Conservation (phyloP, 2,888 invertebrate genomes). For the Temnothorax rugatulus region DNA sequence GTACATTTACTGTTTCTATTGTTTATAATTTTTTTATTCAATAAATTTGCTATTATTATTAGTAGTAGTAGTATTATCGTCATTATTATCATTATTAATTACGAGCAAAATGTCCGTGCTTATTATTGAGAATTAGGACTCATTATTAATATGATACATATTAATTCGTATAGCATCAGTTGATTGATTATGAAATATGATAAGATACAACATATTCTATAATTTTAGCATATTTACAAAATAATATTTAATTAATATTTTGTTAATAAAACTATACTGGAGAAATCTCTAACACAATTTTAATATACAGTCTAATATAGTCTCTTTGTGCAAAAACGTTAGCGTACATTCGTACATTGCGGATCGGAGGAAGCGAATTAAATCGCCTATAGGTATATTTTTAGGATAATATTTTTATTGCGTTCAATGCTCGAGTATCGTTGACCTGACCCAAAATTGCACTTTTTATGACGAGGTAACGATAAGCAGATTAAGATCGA, state of each 20-base stretch:
- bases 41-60: background rate
- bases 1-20: background rate
- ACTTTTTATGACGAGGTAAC: background rate
- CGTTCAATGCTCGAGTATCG: background rate
- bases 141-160: background rate
- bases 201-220: background rate
- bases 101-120: too few species aligned
- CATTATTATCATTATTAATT: background rate
- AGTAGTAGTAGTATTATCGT: background rate
- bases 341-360: background rate
- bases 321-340: background rate
- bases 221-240: background rate
- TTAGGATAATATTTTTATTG: background rate
- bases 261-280: background rate
- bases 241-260: background rate
- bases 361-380: background rate
- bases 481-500: background rate
- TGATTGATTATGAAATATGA: background rate
- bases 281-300: background rate
- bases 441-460: background rate
- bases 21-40: background rate
- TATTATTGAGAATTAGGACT: background rate
- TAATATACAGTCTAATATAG: background rate
- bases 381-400: background rate
- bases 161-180: background rate